Evolutionary conservation across 1,140 invertebrate species (phyloP).

Genomic region (Sitobion miscanthi): DNA sequence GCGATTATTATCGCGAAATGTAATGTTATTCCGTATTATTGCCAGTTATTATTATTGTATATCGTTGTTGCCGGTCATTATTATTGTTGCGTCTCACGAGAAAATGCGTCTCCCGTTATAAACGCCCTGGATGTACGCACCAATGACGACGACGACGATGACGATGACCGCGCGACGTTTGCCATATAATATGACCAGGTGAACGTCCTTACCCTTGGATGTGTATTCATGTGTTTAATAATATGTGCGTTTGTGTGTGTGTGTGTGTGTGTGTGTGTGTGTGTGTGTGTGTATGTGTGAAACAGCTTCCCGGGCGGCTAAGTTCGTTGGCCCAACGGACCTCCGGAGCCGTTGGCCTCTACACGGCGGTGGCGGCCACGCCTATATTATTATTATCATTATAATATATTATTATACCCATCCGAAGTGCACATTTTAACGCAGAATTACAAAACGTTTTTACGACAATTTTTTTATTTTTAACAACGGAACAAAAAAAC

Average conservation of each 20-base stretch:
- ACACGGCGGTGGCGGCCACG: not conserved
- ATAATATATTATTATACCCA: slow-evolving; percentile 4
- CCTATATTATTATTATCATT: slow-evolving; percentile 39
- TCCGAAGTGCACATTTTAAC: not conserved
- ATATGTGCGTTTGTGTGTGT: not conserved
- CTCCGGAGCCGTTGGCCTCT: slow-evolving; percentile 52
- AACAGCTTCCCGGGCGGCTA: slow-evolving; percentile 48
- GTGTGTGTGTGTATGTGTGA: not conserved
- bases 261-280: too few species aligned
- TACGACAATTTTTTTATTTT: not conserved
- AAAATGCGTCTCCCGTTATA: slow-evolving; percentile 53
- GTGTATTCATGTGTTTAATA: not conserved
- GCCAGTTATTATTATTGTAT: slow-evolving; percentile 13
- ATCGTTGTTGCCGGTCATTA: slow-evolving; percentile 4
- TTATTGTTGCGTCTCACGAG: slow-evolving; percentile 19
- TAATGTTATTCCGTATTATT: slow-evolving; percentile 36
- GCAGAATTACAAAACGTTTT: slow-evolving; percentile 32
- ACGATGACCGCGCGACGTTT: slow-evolving; percentile 1
- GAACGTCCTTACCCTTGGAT: slow-evolving; percentile 54
- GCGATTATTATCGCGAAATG: slow-evolving; percentile 43
- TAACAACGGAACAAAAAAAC: not conserved
- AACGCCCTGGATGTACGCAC: slow-evolving; percentile 15
- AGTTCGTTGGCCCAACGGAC: slow-evolving; percentile 54
- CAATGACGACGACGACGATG: not conserved
- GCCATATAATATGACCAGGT: slow-evolving; percentile 24